phyloP scores from a whole-genome alignment of 2,888 invertebrate genomes.

The Mantis religiosa region DNA sequence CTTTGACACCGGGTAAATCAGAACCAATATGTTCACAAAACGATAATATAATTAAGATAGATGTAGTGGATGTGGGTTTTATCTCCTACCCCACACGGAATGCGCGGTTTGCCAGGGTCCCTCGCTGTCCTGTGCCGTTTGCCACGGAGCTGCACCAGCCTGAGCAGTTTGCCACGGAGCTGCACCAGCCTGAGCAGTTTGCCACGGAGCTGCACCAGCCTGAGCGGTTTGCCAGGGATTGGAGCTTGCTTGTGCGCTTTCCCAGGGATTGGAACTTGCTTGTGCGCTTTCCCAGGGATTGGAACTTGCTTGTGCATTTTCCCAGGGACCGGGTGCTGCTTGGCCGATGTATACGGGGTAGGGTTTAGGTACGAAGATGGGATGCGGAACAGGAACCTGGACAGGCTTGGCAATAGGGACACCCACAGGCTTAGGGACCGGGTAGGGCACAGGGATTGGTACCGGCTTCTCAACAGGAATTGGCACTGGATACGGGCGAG shows the following conservation, averaged over 20 bases:
- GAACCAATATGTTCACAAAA: too few relatives aligned
- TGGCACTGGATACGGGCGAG: slow-evolving; percentile 41
- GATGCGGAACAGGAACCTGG: slow-evolving; percentile 43
- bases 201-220: not conserved
- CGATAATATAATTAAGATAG: too few relatives aligned
- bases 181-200: not conserved
- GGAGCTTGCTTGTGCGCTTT: not conserved
- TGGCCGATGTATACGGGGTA: not conserved
- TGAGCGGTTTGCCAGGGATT: not conserved
- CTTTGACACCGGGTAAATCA: too few relatives aligned
- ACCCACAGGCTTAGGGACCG: slow-evolving; percentile 41
- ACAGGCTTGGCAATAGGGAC: slow-evolving; percentile 42
- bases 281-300: not conserved
- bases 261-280: not conserved
- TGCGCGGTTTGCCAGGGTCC: not conserved
- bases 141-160: not conserved
- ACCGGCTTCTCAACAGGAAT: slow-evolving; percentile 35
- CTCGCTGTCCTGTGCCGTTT: not conserved
- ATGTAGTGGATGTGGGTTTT: not conserved
- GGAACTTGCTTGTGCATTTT: not conserved
- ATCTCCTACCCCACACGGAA: not conserved
- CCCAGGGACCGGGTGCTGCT: not conserved
- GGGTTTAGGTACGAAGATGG: slow-evolving; percentile 1
- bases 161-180: not conserved
- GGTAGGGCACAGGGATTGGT: slow-evolving; percentile 30